Percentiles rank a stretch among this genome's conserved stretches.
Conservation (phyloP, 2,113 vertebrate species). For the Hippocampus barbouri region DNA sequence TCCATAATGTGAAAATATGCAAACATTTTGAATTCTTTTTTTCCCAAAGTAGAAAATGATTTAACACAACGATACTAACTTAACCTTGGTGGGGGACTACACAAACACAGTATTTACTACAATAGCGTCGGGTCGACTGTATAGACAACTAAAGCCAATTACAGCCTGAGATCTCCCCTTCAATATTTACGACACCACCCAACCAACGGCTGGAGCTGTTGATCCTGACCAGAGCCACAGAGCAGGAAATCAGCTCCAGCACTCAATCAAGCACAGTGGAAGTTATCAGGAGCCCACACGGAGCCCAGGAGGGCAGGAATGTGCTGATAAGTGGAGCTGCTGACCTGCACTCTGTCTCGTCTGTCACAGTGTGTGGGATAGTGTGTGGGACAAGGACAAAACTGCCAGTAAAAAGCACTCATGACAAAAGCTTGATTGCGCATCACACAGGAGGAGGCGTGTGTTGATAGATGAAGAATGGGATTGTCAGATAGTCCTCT, state of each 20-base stretch:
- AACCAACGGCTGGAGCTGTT: constrained; percentile 15
- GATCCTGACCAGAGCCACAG: constrained; percentile 47
- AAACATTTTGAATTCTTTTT: too few relatives aligned
- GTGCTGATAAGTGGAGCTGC: constrained; percentile 66
- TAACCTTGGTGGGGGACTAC: too few relatives aligned
- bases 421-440: constrained; percentile 45
- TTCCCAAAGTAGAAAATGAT: too few relatives aligned
- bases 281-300: constrained; percentile 62
- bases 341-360: constrained; percentile 51
- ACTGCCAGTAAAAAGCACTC: constrained; percentile 33
- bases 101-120: too few relatives aligned
- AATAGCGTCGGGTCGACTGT: too few relatives aligned
- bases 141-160: background rate
- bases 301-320: constrained; percentile 61
- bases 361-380: constrained; percentile 37
- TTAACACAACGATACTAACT: too few relatives aligned
- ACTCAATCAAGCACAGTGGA: constrained; percentile 51
- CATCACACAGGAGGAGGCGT: constrained; percentile 33
- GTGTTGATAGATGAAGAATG: constrained; percentile 38
- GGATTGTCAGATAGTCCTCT: constrained; percentile 26
- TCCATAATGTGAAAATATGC: too few relatives aligned
- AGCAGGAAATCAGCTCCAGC: constrained; percentile 51
- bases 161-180: background rate
- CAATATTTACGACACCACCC: background rate
- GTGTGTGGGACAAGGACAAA: constrained; percentile 41